A percentile compares a stretch with the other conserved stretches of the same genome.
These are phyloP conservation scores for Pedicia rivosa DNA, from an alignment of 2,888 invertebrate species.

Conservation along the genomic window DNA sequence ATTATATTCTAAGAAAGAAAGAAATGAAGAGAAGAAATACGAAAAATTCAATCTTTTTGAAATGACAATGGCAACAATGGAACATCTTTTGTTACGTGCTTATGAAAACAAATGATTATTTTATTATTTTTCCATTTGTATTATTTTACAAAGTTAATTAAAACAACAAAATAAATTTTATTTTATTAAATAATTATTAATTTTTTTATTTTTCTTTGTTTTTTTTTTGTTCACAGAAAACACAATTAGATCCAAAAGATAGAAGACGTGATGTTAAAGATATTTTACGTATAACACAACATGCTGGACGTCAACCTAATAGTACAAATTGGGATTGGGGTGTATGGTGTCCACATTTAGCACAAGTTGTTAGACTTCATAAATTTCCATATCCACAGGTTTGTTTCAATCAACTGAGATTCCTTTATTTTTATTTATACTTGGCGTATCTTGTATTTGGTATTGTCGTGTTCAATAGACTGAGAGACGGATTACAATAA, in stretches of 20 bases:
- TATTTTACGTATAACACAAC: conserved; percentile 35
- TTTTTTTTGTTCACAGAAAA: not conserved
- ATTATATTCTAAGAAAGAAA: too few species aligned
- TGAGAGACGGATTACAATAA: too few species aligned
- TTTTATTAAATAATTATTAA: not conserved
- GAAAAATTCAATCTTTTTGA: too few species aligned
- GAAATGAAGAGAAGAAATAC: too few species aligned
- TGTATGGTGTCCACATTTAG: conserved; percentile 43
- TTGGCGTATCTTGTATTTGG: too few species aligned
- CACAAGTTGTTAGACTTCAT: conserved; percentile 46
- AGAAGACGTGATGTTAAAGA: conserved; percentile 31
- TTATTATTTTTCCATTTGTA: not conserved
- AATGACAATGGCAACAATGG: not conserved
- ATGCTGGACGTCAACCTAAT: conserved; percentile 40
- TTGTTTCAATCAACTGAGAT: too few species aligned
- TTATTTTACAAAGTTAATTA: too few species aligned
- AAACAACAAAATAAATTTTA: too few species aligned
- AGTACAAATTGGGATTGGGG: conserved; percentile 38
- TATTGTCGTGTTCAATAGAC: too few species aligned
- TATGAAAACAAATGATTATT: not conserved
- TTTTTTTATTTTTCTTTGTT: not conserved
- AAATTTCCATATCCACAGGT: conserved; percentile 52
- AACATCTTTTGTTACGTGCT: not conserved
- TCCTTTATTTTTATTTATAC: too few species aligned
- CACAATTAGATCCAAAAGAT: conserved; percentile 4